Conservation (phyloP, 2,797 vertebrate genomes). For the Characodon lateralis region DNA sequence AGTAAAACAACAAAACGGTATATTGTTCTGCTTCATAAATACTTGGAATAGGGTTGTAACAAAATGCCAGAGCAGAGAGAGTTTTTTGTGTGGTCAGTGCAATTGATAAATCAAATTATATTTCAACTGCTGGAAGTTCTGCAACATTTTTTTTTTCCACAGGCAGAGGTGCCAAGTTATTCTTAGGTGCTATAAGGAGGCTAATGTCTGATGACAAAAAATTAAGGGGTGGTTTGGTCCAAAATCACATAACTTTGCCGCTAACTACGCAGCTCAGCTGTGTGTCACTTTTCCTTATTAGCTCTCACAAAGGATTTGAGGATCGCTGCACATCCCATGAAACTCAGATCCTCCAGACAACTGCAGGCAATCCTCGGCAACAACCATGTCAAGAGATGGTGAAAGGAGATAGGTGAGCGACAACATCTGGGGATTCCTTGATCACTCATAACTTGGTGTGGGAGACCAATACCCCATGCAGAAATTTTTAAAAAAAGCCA, state of each 20-base stretch:
- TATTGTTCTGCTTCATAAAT: too few relatives aligned
- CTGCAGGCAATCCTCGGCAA: slow-evolving; percentile 40
- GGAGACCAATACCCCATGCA: slow-evolving; percentile 21
- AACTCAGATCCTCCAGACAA: slow-evolving; percentile 50
- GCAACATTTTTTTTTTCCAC: slow-evolving; percentile 49
- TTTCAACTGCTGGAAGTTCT: slow-evolving; percentile 60
- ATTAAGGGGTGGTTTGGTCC: slow-evolving; percentile 49
- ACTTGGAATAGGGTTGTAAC: too few relatives aligned
- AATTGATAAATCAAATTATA: slow-evolving; percentile 63
- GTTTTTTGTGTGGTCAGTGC: slow-evolving; percentile 43
- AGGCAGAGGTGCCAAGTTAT: slow-evolving; percentile 44
- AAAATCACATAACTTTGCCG: slow-evolving; percentile 59
- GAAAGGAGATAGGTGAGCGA: slow-evolving; percentile 58
- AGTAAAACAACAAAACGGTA: too few relatives aligned
- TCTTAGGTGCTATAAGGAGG: not conserved
- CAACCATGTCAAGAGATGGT: slow-evolving; percentile 65
- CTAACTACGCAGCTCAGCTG: slow-evolving; percentile 66
- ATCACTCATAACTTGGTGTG: slow-evolving; percentile 52
- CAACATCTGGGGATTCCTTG: slow-evolving; percentile 71
- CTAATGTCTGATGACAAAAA: slow-evolving; percentile 51
- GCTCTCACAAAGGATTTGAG: slow-evolving; percentile 51
- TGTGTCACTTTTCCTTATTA: slow-evolving; percentile 64
- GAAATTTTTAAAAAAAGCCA: not conserved
- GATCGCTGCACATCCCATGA: slow-evolving; percentile 50
- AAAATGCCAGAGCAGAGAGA: not conserved